Evolutionary conservation across 2,888 invertebrate species (phyloP), one percentile per base, ranked within the genome.

Genomic region (Archaeoteleia sp.): DNA sequence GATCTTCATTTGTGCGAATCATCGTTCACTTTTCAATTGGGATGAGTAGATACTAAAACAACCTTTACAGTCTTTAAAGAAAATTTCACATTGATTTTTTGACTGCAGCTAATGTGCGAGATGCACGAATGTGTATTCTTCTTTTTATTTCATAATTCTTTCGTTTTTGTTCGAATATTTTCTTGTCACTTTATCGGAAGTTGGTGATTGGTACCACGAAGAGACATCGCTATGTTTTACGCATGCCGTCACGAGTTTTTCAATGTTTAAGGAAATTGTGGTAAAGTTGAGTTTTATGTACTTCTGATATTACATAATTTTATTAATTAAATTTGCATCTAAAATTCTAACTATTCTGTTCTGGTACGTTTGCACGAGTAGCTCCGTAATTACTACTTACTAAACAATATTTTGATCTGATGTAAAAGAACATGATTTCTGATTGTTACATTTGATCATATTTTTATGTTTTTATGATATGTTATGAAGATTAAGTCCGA

Each of bases 191-290:
- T 48, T 54, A 63, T 63, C 54, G 57, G 57, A 61, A 57, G 51
- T 45, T 37, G 43, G 66, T 51, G 49, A 70, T 67, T 70, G 69
- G 74, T 77, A 69, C 76, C 73, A 71, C 69, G 39, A 39, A 48
- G 78, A 51, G 78, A 78, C 72, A 29, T 76, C 77, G 74, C 73
- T 42, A 61, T 40, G 27, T 58, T 14, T 43, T 43, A 70, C 54
- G 67, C 61, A 51, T 29, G 35, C 37, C 40, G 45, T 53, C 46
- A 67, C 57, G 30, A 25, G n/a, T n/a, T n/a, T n/a, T n/a, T n/a
- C n/a, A n/a, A n/a, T n/a, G 53, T 51, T 15, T 6, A 25, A 60
- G 60, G 62, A 51, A 57, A 35, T 48, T 49, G 37, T 42, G 13
- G 35, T 32, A 29, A n/a, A 12, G 15, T 30, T 15, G 17, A 4